Base-by-base conservation (phyloP, 2,113 vertebrate genomes). In the Pongo abelii region DNA sequence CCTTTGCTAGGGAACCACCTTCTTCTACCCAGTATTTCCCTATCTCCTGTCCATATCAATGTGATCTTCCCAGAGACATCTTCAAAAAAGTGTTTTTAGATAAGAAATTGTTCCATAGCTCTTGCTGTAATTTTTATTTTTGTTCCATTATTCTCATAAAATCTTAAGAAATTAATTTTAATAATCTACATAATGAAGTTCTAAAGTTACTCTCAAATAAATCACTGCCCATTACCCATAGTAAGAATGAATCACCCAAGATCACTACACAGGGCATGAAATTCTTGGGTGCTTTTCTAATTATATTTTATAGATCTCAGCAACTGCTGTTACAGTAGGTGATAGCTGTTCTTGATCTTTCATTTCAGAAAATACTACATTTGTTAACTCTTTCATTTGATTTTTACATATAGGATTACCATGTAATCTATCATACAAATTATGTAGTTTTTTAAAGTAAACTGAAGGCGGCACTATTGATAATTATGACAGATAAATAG, bases 151-250 rank as follows among this genome's bases (percentile, higher is more conserved):
- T 52, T 52, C 32, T 75, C n/a, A 8, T 57, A 20, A 1, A 22
- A 16, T 87, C 38, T 87, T 91, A 40, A 81, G 30, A 93, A 61
- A 12, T 57, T 85, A 86, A 90, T 72, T 96, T 93, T 55, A 78
- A 9, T 38, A 35, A 89, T 57, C 6, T 64, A 9, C 2, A 6
- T 57, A 59, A 52, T 83, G 22, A 91, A 75, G 4, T 89, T 92
- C 27, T 78, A 18, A 91, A 69, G 2, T 78, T 89, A 86, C 74
- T 85, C 27, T 55, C 3, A 48, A 94, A 40, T 46, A 61, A 89
- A 50, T 59, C 5, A 46, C 38, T 78, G 13, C 2, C 20, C 7
- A 11, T 64, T 91, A 74, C 61, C 8, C 43, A 55, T 30, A 27
- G 11, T 83, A 86, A 85, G 14, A 57, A 48, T n/a, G 30, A 25